Percentiles rank a stretch among this genome's conserved stretches.
Conservation (phyloP, 1,140 invertebrate genomes). For the Hyposmocoma kahamanoa region DNA sequence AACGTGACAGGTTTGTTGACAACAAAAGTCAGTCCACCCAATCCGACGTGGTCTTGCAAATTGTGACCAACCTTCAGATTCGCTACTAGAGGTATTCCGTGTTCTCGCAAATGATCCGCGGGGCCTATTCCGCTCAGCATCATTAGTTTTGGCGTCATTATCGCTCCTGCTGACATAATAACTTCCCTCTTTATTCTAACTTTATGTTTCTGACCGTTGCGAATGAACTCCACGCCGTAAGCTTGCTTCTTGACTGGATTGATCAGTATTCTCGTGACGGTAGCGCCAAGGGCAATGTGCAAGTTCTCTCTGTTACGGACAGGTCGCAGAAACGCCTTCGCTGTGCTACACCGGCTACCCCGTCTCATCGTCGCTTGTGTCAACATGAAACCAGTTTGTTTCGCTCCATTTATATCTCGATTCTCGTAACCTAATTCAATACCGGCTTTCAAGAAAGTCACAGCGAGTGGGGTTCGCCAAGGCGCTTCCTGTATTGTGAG, state of each 20-base stretch:
- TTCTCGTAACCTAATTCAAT: conserved; percentile 86
- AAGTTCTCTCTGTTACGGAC: conserved; percentile 85
- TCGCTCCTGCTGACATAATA: conserved; percentile 86
- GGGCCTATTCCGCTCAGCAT: conserved; percentile 94
- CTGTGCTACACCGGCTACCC: conserved; percentile 90
- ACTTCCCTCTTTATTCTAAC: conserved; percentile 85
- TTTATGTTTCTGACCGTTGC: conserved; percentile 77
- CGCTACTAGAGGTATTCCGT: conserved; percentile 83
- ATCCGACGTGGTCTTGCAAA: conserved; percentile 88
- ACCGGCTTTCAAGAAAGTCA: conserved; percentile 88
- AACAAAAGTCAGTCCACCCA: conserved; percentile 88
- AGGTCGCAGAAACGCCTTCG: conserved; percentile 90
- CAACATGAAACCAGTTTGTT: conserved; percentile 90
- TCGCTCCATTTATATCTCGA: conserved; percentile 86
- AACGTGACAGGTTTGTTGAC: conserved; percentile 87
- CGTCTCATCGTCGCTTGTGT: conserved; percentile 89
- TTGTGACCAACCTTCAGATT: conserved; percentile 88
- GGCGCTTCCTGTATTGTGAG: conserved; percentile 89
- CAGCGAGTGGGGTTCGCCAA: conserved; percentile 85
- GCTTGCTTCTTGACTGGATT: conserved; percentile 80
- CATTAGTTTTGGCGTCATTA: conserved; percentile 88
- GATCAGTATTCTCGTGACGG: conserved; percentile 82
- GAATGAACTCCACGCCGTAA: conserved; percentile 83
- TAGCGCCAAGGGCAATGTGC: conserved; percentile 86
- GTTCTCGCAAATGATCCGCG: conserved; percentile 81